A percentile compares a stretch with the other conserved stretches of the same genome.
phyloP scores from a whole-genome alignment of 2,113 vertebrate species.

The Onychorhynchus coronatus region DNA sequence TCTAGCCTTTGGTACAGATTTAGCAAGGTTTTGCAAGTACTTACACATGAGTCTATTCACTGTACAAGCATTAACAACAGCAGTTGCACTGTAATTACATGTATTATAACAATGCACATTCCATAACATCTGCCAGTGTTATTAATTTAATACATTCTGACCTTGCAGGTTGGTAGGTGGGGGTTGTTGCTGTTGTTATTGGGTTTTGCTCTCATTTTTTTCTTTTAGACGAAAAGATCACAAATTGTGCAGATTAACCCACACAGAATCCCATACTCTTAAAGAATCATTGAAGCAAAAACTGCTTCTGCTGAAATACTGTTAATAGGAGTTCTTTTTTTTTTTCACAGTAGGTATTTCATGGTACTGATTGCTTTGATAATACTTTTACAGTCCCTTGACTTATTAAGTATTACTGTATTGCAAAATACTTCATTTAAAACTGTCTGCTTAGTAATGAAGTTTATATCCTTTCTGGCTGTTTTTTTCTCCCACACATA shows the following conservation, averaged over 20 bases:
- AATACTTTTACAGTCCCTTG: conserved; percentile 42
- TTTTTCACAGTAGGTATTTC: conserved; percentile 52
- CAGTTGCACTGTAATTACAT: conserved; percentile 16
- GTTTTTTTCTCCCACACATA: not conserved
- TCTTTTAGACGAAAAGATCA: conserved; percentile 14
- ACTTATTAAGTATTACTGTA: conserved; percentile 53
- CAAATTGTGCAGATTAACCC: conserved; percentile 63
- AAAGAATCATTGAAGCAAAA: conserved; percentile 63
- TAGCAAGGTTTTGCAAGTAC: conserved; percentile 28
- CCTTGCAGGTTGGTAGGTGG: not conserved
- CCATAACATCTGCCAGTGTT: not conserved
- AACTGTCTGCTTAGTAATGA: conserved; percentile 36
- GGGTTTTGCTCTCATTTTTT: not conserved
- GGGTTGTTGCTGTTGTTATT: not conserved
- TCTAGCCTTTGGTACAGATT: not conserved
- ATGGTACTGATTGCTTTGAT: conserved; percentile 56
- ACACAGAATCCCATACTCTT: conserved; percentile 44
- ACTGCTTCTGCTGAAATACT: conserved; percentile 55
- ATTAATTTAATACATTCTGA: conserved; percentile 9
- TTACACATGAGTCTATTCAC: not conserved
- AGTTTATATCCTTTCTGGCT: conserved; percentile 32
- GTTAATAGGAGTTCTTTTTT: not conserved
- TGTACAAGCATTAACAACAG: conserved; percentile 3
- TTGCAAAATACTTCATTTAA: conserved; percentile 48
- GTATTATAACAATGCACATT: conserved; percentile 29